Base-by-base conservation (phyloP, 2,797 vertebrate genomes). In the Atherinosoma microstoma region DNA sequence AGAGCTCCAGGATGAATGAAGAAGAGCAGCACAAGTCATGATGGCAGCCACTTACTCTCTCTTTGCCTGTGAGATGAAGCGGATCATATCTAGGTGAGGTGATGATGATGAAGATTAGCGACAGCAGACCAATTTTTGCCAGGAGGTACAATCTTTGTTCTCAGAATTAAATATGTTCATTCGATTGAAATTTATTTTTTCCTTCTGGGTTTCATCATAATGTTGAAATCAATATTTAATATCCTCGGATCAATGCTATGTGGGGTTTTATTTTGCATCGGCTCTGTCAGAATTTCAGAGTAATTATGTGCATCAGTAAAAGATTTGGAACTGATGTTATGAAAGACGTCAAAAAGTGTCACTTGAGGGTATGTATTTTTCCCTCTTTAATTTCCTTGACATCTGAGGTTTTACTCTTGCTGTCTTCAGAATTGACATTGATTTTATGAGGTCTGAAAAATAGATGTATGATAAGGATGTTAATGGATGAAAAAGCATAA, bases 201-300 rank as follows among this genome's bases (percentile, higher is more conserved):
- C 76, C 89, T 82, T 78, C 75, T 84, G 79, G 89, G 79, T 91
- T 89, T 82, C 83, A 78, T 87, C 83, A 85, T 89, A 78, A 90
- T 89, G 79, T 74, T 75, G 15, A 70, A 88, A 93, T 94, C 93
- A 90, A 94, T 95, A 94, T 94, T 94, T 95, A 93, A 94, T 94
- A 94, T 92, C 79, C 60, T 81, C 27, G 57, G 79, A 94, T 95
- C 93, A 84, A 93, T 94, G 63, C 64, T 62, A 74, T 22, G 38
- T 81, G 67, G 82, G 75, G 66, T 80, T 90, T 89, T 87, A 64
- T 70, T 89, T 86, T 89, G 76, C 86, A 89, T 88, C 2, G 66
- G 71, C 77, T 82, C 75, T 70, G 76, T 87, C 85, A 79, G 73
- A 76, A 78, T 83, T 80, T 69, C 71, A 42, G 64, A 76, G 64